Conservation (phyloP, 2,888 invertebrate species). For the Drosophila pseudotalamancana region DNA sequence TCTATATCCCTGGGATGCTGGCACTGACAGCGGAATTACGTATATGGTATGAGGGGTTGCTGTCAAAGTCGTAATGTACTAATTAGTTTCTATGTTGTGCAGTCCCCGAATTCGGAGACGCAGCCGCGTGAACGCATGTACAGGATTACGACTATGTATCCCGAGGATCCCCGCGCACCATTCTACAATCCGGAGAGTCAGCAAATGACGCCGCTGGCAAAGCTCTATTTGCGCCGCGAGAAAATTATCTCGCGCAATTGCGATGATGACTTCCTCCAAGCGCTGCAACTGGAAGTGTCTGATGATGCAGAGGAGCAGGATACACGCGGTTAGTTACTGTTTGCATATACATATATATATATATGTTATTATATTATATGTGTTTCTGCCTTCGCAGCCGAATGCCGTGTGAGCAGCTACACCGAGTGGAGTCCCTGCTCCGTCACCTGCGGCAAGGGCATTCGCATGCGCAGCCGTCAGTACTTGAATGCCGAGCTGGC, state of each 20-base stretch:
- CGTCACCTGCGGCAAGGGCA: conserved; percentile 94
- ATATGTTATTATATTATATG: neutral
- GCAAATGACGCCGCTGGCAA: conserved; percentile 93
- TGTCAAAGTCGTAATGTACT: too few species aligned
- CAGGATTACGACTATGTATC: conserved; percentile 94
- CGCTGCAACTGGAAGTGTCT: conserved; percentile 87
- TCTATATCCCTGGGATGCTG: conserved; percentile 97
- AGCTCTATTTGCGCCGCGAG: conserved; percentile 90
- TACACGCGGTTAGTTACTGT: conserved; percentile 87
- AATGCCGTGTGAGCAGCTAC: conserved; percentile 92
- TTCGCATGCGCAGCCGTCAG: conserved; percentile 90
- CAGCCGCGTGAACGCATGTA: conserved; percentile 93
- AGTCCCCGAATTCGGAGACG: conserved; percentile 92
- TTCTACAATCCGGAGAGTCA: conserved; percentile 91
- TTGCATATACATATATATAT: too few species aligned
- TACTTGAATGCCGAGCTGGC: conserved; percentile 90
- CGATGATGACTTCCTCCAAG: conserved; percentile 87
- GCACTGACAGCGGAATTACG: conserved; percentile 96
- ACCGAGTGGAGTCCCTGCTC: conserved; percentile 92
- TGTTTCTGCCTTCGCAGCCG: conserved; percentile 86
- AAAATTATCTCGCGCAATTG: conserved; percentile 90
- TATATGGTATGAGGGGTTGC: conserved; percentile 89
- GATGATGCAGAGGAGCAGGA: conserved; percentile 89
- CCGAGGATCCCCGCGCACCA: conserved; percentile 95
- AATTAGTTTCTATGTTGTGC: conserved; percentile 15